Evolutionary conservation across 2,888 invertebrate genomes (phyloP), one percentile per base, ranked within the genome.

Genomic region (Microctonus hyperodae): DNA sequence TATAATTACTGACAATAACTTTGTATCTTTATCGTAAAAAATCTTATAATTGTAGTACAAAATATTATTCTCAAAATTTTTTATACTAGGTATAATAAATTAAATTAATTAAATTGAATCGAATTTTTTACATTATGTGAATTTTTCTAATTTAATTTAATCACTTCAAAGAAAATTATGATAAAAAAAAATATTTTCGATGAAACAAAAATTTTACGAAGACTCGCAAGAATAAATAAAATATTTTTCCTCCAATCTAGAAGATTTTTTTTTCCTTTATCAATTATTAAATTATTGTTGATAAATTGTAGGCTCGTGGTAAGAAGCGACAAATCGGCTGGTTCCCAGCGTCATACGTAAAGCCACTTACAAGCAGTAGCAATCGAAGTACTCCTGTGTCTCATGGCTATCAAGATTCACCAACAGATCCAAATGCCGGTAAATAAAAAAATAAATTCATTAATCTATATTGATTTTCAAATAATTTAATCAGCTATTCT

Each of bases 291-390:
- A 16, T 64, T 4, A 13, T 53, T 22, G 11, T 60, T 44, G 22
- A 25, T 9, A 20, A 64, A 25, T 48, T 9, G 10, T 71, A 87
- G 87, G 87, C 88, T 13, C 88, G 88, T 74, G 96, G 97, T 0
- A 90, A 95, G 76, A 94, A 94, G 81, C 86, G 95, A 37, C 96
- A 97, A 85, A 91, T 97, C 37, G 99, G 99, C 2, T 99, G 99
- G 99, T 99, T 99, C 86, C 99, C 99, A 0, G 98, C 98, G 28
- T 96, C 95, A 69, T 99, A 98, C 81, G 97, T 98, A 9, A 97
- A 97, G 87, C 78, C 81, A 35, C 74, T 84, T 40, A 81, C 81
- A 16, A 84, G 83, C 72, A 83, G 80, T 66, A 84, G 84, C 68
- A 84, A 84, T 72, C 78, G 84, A 64, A 84, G 83, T 69, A 84